A percentile compares a stretch with the other conserved stretches of the same genome.
Evolutionary conservation across 2,888 invertebrate genomes (phyloP).

Genomic region (Perizoma affinitatum): DNA sequence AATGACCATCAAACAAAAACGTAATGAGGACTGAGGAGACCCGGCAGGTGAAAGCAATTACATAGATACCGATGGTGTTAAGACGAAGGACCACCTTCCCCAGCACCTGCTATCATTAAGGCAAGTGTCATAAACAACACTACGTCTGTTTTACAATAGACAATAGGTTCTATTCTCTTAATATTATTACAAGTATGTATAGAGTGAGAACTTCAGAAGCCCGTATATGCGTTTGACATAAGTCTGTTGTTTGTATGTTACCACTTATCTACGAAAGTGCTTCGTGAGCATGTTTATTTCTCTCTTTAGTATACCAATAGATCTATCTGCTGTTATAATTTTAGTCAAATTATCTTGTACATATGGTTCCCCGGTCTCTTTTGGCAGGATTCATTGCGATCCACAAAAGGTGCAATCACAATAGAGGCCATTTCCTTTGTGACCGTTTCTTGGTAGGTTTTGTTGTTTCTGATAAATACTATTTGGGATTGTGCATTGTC

Average conservation of each 20-base stretch:
- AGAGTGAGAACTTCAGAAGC: too few relatives aligned
- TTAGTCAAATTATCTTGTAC: neutral
- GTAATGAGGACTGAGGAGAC: slow-evolving; percentile 7
- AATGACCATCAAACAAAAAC: slow-evolving; percentile 11
- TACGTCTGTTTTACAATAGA: slow-evolving; percentile 61
- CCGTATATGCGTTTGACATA: too few relatives aligned
- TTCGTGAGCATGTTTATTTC: too few relatives aligned
- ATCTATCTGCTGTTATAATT: too few relatives aligned
- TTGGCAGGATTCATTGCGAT: slow-evolving; percentile 44
- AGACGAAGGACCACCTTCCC: slow-evolving; percentile 44
- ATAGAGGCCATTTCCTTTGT: slow-evolving; percentile 60
- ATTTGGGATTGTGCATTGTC: slow-evolving; percentile 52
- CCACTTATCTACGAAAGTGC: too few relatives aligned
- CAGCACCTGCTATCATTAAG: slow-evolving; percentile 66
- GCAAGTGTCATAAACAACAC: slow-evolving; percentile 72
- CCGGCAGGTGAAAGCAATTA: slow-evolving; percentile 27
- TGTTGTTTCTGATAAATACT: slow-evolving; percentile 67
- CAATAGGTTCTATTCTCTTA: slow-evolving; percentile 42
- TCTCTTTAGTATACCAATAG: too few relatives aligned
- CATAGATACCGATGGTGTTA: slow-evolving; percentile 20
- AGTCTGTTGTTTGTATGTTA: too few relatives aligned
- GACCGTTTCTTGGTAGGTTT: slow-evolving; percentile 69
- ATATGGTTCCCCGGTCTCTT: slow-evolving; percentile 16
- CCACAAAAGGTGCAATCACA: slow-evolving; percentile 58
- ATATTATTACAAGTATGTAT: slow-evolving; percentile 45